Base-by-base conservation (phyloP, 2,113 vertebrate species). In the Maccullochella peelii region DNA sequence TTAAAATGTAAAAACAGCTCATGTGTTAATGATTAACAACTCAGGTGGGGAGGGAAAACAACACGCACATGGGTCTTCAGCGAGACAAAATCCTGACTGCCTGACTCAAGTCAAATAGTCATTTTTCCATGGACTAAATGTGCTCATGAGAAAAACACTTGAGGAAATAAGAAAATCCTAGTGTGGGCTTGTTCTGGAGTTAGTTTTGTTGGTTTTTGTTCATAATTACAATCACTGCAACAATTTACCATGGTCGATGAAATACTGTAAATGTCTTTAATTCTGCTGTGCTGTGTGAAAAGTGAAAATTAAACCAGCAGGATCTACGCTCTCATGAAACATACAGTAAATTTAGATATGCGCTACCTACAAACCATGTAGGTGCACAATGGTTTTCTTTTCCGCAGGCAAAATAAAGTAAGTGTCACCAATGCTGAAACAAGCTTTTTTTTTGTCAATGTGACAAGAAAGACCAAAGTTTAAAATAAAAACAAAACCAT, bases 231-330 rank as follows among this genome's bases (percentile, higher is more conserved):
- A 33, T 44, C 83, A 52, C 58, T 5, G 36, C 25, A 36, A 73
- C 77, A 82, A 86, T 84, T 91, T 82, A 79, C 54, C 33, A 80
- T 33, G 40, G 27, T 52, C 50, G 27, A 38, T 75, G 50, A 90
- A 88, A 84, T 77, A 80, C 8, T 49, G 62, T 69, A 87, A 79
- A 75, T 82, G 50, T 73, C 67, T 86, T 44, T 10, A 86, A 78
- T 80, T 89, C 85, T 55, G 73, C 82, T 69, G 57, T 77, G 62
- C 80, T 65, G 36, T 40, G 47, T 74, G 42, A 80, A 50, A 93
- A 89, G 74, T 88, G 82, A 88, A 84, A 91, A 85, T 57, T 88
- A 18, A 2, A 33, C 80, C 81, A 62, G 79, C 61, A 86, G 88
- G 80, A 86, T 68, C 77, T 67, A n/a, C 33, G 27, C 84, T 80